These are phyloP conservation scores for Cyphomyrus plagiostoma DNA, from an alignment of 2,113 vertebrate genomes.

Conservation along the genomic window DNA sequence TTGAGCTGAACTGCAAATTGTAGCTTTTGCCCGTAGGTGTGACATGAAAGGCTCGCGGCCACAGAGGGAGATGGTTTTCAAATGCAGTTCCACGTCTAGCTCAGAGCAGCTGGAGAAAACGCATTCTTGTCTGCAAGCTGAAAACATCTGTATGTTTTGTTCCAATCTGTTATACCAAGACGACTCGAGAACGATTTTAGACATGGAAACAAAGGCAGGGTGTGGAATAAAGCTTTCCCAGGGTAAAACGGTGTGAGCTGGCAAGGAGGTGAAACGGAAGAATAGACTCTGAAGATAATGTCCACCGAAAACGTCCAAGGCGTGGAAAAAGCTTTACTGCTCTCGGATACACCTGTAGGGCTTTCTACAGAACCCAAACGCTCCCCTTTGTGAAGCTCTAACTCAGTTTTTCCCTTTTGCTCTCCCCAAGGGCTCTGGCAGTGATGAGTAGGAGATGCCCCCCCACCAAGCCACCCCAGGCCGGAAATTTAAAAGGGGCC, in stretches of 20 bases:
- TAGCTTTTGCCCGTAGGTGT: not conserved
- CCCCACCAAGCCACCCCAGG: no score
- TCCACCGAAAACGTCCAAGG: not conserved
- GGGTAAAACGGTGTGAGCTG: not conserved
- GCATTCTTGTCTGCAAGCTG: not conserved
- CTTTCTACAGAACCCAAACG: not conserved
- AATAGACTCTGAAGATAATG: not conserved
- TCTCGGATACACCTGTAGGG: not conserved
- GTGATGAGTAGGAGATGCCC: not conserved
- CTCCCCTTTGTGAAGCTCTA: not conserved
- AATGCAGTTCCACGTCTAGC: not conserved
- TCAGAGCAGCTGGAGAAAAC: not conserved
- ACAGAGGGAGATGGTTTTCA: not conserved
- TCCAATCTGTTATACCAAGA: not conserved
- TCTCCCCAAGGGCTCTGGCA: not conserved
- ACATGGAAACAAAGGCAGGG: no score
- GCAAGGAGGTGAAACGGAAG: not conserved
- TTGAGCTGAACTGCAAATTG: not conserved
- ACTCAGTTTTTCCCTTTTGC: not conserved
- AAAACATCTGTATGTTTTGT: not conserved
- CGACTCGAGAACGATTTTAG: not conserved
- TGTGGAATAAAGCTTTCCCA: not conserved
- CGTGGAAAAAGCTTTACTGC: not conserved
- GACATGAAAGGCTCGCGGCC: not conserved
- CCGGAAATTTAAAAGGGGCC: not conserved